Base-by-base conservation (phyloP, 53 echinoderm and acorn worm genomes). In the Echinometra lucunter region DNA sequence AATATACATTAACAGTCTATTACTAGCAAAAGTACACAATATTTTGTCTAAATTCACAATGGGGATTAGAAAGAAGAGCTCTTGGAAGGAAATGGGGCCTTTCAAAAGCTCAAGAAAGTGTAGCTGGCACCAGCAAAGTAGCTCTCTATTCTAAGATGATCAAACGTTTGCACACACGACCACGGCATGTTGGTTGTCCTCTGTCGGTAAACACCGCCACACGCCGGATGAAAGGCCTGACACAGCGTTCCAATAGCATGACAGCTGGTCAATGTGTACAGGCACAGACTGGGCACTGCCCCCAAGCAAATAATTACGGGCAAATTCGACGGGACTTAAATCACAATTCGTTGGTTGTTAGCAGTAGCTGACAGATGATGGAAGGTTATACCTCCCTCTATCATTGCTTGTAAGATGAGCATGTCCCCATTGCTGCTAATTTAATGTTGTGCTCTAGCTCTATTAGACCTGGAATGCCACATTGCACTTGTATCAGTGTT, bases 261-360 rank as follows among this genome's bases (percentile, higher is more conserved):
- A 91, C 91, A 91, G 91, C 91, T 91, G 91, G 91, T 69, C 27
- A 17, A 45, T 91, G 91, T 91, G 91, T 91, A 91, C 91, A 91
- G 7, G 47, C 66, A 28, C 45, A 63, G 69, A 91, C 69, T 69
- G 91, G 38, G 45, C 27, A 44, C 91, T 91, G 69, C 69, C 94
- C 94, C 90, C 88, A 82, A 95, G 95, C 96, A 96, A 96, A 95
- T 94, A 96, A 96, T 96, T 96, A 96, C 66, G 15, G 95, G 88
- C 95, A 58, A 82, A 95, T 95, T 95, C 80, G 80, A 34, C 37
- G 66, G 91, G 83, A 66, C 91, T 92, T 92, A 92, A 92, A 92
- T 92, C 55, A 92, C 78, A 53, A 92, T 92, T 92, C 57, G 92
- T 78, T 78, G 57, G 92, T 92, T 92, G 92, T 92, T 92, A 92